phyloP scores from a whole-genome alignment of 2,113 vertebrate genomes.

The Lates calcarifer region DNA sequence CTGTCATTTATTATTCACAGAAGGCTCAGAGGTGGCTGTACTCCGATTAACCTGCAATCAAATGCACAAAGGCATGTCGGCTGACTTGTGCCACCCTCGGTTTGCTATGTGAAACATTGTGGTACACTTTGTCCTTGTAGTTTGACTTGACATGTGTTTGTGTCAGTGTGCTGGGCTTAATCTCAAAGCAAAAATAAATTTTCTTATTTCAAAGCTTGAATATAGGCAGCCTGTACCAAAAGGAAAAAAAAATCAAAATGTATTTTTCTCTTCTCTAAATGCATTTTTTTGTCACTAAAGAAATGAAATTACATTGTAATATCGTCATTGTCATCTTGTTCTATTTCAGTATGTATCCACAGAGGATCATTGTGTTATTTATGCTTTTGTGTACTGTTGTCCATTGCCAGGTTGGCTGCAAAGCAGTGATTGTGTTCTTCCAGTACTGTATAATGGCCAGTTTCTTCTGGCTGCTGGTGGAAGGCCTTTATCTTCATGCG shows the following conservation, averaged over 20 bases:
- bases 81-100: not conserved
- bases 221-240: too few relatives aligned
- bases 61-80: not conserved
- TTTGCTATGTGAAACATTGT: not conserved
- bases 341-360: not conserved
- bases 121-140: not conserved
- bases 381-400: constrained; percentile 46
- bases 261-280: too few relatives aligned
- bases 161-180: too few relatives aligned
- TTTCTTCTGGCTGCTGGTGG: constrained; percentile 98
- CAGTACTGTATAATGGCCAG: constrained; percentile 98
- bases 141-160: not conserved
- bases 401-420: constrained; percentile 89
- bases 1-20: too few relatives aligned
- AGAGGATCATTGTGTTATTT: constrained; percentile 4
- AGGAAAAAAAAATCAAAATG: too few relatives aligned
- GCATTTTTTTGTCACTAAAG: too few relatives aligned
- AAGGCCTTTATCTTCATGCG: constrained; percentile 94
- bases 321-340: not conserved
- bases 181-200: too few relatives aligned
- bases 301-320: not conserved
- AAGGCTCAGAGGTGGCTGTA: too few relatives aligned
- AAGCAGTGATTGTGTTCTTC: constrained; percentile 94
- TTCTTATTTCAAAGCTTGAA: too few relatives aligned
- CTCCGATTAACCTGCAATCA: not conserved